These are phyloP conservation scores for Tiphia femorata DNA, from an alignment of 2,888 invertebrate genomes.

Conservation along the genomic window DNA sequence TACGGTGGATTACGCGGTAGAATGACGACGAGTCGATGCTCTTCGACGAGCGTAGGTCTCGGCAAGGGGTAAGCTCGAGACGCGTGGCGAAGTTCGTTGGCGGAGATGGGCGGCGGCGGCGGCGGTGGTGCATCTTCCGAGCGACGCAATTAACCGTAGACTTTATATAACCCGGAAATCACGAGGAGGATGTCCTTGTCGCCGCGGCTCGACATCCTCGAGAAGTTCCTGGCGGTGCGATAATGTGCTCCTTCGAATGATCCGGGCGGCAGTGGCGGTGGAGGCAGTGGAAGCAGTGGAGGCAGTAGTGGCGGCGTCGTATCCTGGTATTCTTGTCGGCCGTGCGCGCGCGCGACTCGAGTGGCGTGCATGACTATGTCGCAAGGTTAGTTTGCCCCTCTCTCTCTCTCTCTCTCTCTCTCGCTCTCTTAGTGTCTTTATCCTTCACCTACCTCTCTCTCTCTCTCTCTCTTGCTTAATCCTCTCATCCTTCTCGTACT, in stretches of 20 bases:
- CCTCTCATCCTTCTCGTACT: conserved; percentile 21
- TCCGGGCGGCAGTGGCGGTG: no score
- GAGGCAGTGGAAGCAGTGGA: no score
- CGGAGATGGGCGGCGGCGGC: not conserved
- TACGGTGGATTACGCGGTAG: no score
- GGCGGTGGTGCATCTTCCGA: not conserved
- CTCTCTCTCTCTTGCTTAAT: conserved; percentile 4
- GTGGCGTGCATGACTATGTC: conserved; percentile 26
- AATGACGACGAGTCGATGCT: no score
- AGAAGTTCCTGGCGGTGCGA: conserved; percentile 10
- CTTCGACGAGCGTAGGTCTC: no score
- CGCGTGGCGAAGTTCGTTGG: not conserved
- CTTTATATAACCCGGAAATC: conserved; percentile 23
- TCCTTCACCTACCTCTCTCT: not conserved
- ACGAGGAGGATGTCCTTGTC: conserved; percentile 11
- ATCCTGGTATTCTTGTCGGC: conserved; percentile 27
- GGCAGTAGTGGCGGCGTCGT: no score
- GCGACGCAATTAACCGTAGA: conserved; percentile 8
- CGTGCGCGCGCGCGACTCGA: conserved; percentile 29
- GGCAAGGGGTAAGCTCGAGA: no score
- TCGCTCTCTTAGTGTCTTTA: not conserved
- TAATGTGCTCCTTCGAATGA: conserved; percentile 13
- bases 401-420: not conserved
- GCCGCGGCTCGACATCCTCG: conserved; percentile 5
- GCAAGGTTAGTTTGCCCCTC: not conserved